These are phyloP conservation scores for Glossophaga mutica DNA, from an alignment of 2,797 vertebrate genomes.

Conservation along the genomic window DNA sequence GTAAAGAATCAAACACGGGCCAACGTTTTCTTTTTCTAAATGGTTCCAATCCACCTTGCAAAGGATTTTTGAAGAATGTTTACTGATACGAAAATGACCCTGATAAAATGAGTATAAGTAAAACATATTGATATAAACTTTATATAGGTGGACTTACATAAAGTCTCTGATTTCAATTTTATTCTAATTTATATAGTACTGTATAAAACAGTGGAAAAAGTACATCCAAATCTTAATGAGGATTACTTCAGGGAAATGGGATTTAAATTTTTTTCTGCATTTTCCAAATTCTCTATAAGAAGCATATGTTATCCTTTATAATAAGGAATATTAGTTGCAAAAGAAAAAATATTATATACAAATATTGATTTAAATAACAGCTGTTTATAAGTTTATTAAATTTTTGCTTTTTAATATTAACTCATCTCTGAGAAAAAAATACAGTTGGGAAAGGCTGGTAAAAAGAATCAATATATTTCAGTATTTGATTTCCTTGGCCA, in stretches of 20 bases:
- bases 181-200: neutral
- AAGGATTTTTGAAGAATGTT: neutral
- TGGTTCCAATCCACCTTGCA: neutral
- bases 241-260: neutral
- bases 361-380: neutral
- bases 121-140: neutral
- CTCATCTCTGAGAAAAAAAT: neutral
- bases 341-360: neutral
- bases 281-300: neutral
- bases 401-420: neutral
- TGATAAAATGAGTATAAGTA: neutral
- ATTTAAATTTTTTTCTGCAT: neutral
- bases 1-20: neutral
- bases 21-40: neutral
- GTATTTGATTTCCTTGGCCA: neutral
- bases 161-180: neutral
- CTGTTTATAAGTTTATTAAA: neutral
- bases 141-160: neutral
- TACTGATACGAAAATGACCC: neutral
- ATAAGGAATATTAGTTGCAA: neutral
- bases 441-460: neutral
- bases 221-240: neutral
- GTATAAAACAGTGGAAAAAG: neutral
- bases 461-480: neutral
- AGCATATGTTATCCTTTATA: neutral